Percentiles rank a stretch among this genome's conserved stretches.
Conservation (phyloP, 2,888 invertebrate species). For the Spatulosminthurus flaviceps region DNA sequence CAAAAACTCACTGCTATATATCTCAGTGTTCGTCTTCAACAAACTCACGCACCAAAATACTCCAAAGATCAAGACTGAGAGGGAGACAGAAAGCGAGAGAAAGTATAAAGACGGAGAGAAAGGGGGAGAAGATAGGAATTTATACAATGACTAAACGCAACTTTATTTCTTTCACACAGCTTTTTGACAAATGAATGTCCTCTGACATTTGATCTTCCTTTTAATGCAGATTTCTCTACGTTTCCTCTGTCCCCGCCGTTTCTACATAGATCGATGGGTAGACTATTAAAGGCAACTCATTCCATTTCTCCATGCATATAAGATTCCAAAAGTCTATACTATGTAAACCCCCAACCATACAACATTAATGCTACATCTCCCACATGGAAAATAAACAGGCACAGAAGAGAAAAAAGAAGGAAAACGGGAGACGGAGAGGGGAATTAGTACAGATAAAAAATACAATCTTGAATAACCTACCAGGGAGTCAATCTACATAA, state of each 20-base stretch:
- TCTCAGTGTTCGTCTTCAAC: too few relatives aligned
- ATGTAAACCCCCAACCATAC: not conserved
- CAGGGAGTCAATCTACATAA: constrained; percentile 56
- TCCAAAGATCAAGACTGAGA: too few relatives aligned
- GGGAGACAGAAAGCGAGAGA: not conserved
- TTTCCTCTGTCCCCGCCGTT: constrained; percentile 26
- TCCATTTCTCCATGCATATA: constrained; percentile 6
- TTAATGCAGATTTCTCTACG: constrained; percentile 40
- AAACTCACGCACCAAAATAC: too few relatives aligned
- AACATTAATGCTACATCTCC: constrained; percentile 36
- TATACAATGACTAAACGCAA: not conserved
- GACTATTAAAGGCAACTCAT: constrained; percentile 30
- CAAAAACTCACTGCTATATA: too few relatives aligned
- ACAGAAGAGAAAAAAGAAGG: not conserved
- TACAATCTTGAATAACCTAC: constrained; percentile 54
- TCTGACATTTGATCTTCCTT: constrained; percentile 46
- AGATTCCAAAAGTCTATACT: not conserved
- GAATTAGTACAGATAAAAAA: constrained; percentile 56
- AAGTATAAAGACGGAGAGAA: not conserved
- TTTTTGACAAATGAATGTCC: constrained; percentile 47
- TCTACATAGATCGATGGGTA: constrained; percentile 10
- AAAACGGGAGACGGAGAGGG: constrained; percentile 25
- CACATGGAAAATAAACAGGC: constrained; percentile 47
- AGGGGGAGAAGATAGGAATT: not conserved
- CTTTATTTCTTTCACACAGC: constrained; percentile 5